Conservation (phyloP, 2,113 vertebrate genomes). For the Bungarus multicinctus region DNA sequence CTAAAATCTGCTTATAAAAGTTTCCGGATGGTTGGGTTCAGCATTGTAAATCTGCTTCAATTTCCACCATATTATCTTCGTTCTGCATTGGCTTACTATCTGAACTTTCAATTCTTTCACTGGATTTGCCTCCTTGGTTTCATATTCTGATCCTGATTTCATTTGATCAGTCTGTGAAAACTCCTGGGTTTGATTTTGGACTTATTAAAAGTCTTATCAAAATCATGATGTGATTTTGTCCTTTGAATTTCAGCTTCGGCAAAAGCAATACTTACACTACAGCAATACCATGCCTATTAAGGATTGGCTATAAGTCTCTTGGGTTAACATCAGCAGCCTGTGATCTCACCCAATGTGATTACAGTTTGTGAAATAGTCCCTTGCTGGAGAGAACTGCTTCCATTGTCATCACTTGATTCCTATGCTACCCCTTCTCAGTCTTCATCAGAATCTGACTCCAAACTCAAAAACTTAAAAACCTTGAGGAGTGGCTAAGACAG, state of each 20-base stretch:
- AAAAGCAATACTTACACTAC: background rate
- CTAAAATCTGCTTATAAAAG: background rate
- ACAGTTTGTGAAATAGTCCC: background rate
- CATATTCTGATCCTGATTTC: background rate
- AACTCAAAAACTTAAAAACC: background rate
- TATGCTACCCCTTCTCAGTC: background rate
- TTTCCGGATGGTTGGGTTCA: background rate
- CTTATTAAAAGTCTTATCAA: background rate
- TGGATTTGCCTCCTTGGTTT: background rate
- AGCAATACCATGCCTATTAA: background rate
- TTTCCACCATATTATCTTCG: background rate
- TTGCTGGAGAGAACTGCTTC: background rate
- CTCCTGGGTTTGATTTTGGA: background rate
- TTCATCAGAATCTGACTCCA: background rate
- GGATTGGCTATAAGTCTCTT: background rate
- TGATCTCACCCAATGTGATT: background rate
- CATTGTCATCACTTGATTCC: background rate
- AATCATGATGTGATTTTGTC: background rate
- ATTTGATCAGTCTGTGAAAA: background rate
- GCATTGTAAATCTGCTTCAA: background rate
- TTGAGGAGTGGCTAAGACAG: background rate
- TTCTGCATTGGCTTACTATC: background rate
- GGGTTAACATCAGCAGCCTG: background rate
- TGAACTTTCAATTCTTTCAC: background rate
- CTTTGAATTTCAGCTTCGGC: background rate